Base-by-base conservation (phyloP, 2,797 vertebrate genomes). In the Eurystomus glaucurus region DNA sequence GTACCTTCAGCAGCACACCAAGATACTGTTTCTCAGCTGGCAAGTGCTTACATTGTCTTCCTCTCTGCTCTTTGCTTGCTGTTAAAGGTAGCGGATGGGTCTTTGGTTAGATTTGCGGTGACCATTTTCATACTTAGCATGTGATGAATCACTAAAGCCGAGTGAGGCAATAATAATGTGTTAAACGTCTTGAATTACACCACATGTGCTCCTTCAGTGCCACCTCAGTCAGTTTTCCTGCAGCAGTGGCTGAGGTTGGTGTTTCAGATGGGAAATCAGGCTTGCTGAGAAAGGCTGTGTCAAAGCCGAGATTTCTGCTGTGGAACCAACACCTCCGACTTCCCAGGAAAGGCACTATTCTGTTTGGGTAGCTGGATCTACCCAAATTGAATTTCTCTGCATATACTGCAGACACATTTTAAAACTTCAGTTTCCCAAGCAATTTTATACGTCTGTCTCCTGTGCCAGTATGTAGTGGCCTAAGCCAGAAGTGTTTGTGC, bases 191-290 rank as follows among this genome's bases (percentile, higher is more conserved):
- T 55, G 41, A 68, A 25, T 78, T 62, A 33, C 3, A 28, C 48
- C 46, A 46, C 21, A 8, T 37, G 33, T n/a, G 65, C 33, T 82
- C 51, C 29, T 92, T 52, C 0, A 2, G 26, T 78, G 58, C 60
- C 41, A 26, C 60, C 45, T 41, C 29, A 35, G 13, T 52, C 7
- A 2, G 28, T 61, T 84, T 29, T 75, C 26, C 31, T 14, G 21
- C 0, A 0, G 61, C 1, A 2, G 9, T 22, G n/a, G 28, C 28
- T 68, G 25, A 64, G 29, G 25, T 41, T n/a, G 37, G 22, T 26
- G 41, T 54, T 23, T 48, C 31, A 37, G n/a, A 26, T 51, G 78
- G 72, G 61, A 69, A 52, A 64, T 25, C 6, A 22, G 17, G 51
- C 26, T 43, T 52, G 37, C 33, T 20, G 43, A 64, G 68, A 68